These are phyloP conservation scores for Phortica magna DNA, from an alignment of 2,888 invertebrate genomes.

Conservation along the genomic window DNA sequence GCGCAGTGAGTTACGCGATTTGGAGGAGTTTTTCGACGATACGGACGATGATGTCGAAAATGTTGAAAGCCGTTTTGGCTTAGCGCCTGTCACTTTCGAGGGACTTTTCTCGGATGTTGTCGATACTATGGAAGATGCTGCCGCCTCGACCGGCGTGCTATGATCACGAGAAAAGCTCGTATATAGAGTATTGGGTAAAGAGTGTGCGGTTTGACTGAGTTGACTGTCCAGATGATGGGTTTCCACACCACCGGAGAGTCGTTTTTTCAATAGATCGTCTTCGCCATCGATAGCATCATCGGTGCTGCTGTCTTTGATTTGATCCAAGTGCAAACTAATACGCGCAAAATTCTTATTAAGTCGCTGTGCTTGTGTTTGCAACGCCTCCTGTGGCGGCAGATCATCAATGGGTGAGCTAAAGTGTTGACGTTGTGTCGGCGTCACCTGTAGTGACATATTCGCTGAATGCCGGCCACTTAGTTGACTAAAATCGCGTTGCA, in stretches of 20 bases:
- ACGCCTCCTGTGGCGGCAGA: slow-evolving; percentile 60
- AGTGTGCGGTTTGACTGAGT: slow-evolving; percentile 55
- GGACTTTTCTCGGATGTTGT: slow-evolving; percentile 47
- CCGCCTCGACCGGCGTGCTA: slow-evolving; percentile 9
- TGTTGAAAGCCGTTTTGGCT: slow-evolving; percentile 73
- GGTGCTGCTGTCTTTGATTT: slow-evolving; percentile 63
- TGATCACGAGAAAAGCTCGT: slow-evolving; percentile 60
- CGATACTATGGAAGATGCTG: background rate
- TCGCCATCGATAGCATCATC: slow-evolving; percentile 47
- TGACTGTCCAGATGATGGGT: slow-evolving; percentile 35
- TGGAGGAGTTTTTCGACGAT: slow-evolving; percentile 64
- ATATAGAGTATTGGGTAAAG: slow-evolving; percentile 67
- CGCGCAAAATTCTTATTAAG: slow-evolving; percentile 74
- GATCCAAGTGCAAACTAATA: slow-evolving; percentile 73
- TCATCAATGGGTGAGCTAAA: slow-evolving; percentile 75
- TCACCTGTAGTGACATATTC: slow-evolving; percentile 38
- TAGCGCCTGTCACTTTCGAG: slow-evolving; percentile 70
- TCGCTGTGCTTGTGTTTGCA: slow-evolving; percentile 55
- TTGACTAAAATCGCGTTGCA: slow-evolving; percentile 68
- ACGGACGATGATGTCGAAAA: slow-evolving; percentile 67
- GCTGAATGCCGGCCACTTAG: slow-evolving; percentile 59
- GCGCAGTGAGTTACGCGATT: slow-evolving; percentile 68
- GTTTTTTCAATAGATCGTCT: slow-evolving; percentile 44
- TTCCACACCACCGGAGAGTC: slow-evolving; percentile 38
- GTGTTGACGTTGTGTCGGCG: slow-evolving; percentile 63